These are phyloP conservation scores for Augochlorella aurata DNA, from an alignment of 2,888 invertebrate species.

Conservation along the genomic window DNA sequence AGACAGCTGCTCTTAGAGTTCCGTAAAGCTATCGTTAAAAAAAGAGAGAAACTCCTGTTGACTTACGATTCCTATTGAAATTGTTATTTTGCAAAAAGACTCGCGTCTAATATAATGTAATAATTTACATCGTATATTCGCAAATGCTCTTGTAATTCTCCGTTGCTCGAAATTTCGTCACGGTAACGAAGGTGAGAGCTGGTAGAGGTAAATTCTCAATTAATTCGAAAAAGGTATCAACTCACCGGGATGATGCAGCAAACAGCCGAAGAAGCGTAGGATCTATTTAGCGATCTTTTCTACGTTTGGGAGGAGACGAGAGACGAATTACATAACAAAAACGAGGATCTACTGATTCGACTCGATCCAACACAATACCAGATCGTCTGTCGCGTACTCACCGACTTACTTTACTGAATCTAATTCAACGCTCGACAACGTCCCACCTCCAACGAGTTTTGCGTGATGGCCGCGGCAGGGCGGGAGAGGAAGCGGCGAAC, in stretches of 20 bases:
- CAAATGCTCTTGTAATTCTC: neutral
- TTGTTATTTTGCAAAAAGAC: too few species aligned
- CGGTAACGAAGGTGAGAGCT: neutral
- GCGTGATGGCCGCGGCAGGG: slow-evolving; percentile 33
- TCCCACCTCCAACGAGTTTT: slow-evolving; percentile 60
- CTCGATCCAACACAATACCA: slow-evolving; percentile 57
- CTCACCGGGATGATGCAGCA: slow-evolving; percentile 41
- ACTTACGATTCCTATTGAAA: too few species aligned
- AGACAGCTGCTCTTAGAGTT: too few species aligned
- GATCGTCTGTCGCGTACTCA: slow-evolving; percentile 55
- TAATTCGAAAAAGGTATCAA: slow-evolving; percentile 2
- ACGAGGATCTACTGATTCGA: slow-evolving; percentile 51
- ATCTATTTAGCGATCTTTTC: neutral
- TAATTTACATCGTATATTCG: neutral
- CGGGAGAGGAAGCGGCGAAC: slow-evolving; percentile 62
- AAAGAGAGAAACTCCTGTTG: too few species aligned
- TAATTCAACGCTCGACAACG: slow-evolving; percentile 62
- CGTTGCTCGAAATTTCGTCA: neutral
- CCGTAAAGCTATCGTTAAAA: too few species aligned
- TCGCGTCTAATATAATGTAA: neutral
- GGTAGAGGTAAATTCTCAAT: neutral
- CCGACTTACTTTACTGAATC: slow-evolving; percentile 62
- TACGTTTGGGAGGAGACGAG: neutral
- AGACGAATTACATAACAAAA: slow-evolving; percentile 53
- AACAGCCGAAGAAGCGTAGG: neutral